A percentile compares a stretch with the other conserved stretches of the same genome.
These are phyloP conservation scores for Sander lucioperca DNA, from an alignment of 2,113 vertebrate genomes.

Conservation along the genomic window DNA sequence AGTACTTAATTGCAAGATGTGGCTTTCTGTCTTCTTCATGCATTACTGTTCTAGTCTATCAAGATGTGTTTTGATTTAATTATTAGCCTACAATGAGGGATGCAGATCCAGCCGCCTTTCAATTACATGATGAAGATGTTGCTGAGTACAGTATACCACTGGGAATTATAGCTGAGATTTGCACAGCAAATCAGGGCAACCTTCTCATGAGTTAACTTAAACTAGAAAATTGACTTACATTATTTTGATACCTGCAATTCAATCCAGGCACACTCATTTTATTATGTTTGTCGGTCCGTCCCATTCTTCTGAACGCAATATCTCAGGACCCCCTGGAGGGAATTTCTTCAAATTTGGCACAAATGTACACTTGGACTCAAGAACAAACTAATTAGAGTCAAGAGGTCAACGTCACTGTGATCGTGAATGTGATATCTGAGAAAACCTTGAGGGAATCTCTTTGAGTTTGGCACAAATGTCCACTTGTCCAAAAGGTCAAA, in stretches of 20 bases:
- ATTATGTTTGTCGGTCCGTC: no score
- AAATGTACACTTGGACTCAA: no score
- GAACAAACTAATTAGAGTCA: no score
- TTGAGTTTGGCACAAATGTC: no score
- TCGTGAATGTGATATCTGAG: no score
- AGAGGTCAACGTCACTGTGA: no score
- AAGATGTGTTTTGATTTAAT: slow-evolving; percentile 54
- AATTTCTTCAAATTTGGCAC: no score
- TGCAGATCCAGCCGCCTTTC: slow-evolving; percentile 24
- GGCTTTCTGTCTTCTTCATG: slow-evolving; percentile 30
- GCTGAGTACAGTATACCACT: slow-evolving; percentile 14
- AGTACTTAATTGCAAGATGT: slow-evolving; percentile 52
- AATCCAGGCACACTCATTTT: slow-evolving; percentile 46
- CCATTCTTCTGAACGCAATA: no score
- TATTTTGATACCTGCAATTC: slow-evolving; percentile 48
- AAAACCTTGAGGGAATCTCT: no score
- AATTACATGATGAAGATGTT: slow-evolving; percentile 32
- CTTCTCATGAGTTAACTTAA: slow-evolving; percentile 50
- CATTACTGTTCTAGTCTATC: slow-evolving; percentile 39
- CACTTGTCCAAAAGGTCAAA: no score
- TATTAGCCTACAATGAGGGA: slow-evolving; percentile 23
- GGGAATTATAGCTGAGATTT: slow-evolving; percentile 22
- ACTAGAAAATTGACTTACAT: slow-evolving; percentile 56
- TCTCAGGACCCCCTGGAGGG: no score
- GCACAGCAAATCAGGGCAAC: slow-evolving; percentile 27